Base-by-base conservation (phyloP, 2,888 invertebrate species). In the Auanema sp. region DNA sequence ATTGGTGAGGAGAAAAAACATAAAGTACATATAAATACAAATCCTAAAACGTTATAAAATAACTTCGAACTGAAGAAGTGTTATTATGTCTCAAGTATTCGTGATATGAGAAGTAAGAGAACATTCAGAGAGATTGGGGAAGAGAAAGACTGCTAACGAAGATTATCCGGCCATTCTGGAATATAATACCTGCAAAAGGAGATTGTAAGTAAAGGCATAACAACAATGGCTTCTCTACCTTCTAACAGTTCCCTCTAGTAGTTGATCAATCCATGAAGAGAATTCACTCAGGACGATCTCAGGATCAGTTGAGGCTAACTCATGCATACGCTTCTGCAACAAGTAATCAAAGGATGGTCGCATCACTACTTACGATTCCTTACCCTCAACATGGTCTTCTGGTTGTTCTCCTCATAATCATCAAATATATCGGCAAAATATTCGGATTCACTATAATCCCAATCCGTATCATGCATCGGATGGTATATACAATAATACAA, bases 401-500 rank as follows among this genome's bases (percentile, higher is more conserved):
- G 33, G 33, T 33, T 33, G 33, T 8, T 33, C 3, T 33, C 33
- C 8, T 33, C 33, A 33, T 33, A 33, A 33, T 33, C 33, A 33
- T 33, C 33, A 8, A 33, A 33, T 33, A 33, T 3, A 33, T 33
- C 33, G 33, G 3, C 33, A 8, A 33, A 33, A 33, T 3, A 33
- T 33, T 33, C 33, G 33, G 33, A 33, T 5, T 33, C 8, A 33
- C 33, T 33, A 33, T 33, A 33, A 33, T 33, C 33, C 33, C 33
- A 33, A 33, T 33, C 25, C n/a, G 25, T 23, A 25, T 58, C 40
- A 24, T 63, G 93, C 86, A 92, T 94, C 63, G 93, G 93, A 87
- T 98, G 97, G 87, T 95, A 98, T 88, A 98, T 94, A 85, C 94
- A 96, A 87, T 94, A 97, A 88, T 97, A 96, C 86, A 93, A 93